Evolutionary conservation across 2,888 invertebrate species (phyloP).

Genomic region (Diabrotica balteata): DNA sequence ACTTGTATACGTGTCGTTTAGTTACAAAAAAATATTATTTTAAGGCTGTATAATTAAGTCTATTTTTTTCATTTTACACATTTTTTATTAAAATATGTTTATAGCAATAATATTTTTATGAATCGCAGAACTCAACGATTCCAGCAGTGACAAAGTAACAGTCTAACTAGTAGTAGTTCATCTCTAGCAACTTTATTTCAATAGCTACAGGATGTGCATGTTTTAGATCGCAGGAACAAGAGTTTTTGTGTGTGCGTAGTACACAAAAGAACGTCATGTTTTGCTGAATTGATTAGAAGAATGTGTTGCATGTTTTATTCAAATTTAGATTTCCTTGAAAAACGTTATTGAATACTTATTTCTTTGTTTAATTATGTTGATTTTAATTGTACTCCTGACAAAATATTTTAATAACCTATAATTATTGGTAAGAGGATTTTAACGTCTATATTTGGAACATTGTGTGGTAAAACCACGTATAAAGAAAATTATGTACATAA

Average conservation of each 20-base stretch:
- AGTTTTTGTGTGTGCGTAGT: too few relatives aligned
- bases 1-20: too few relatives aligned
- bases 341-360: background rate
- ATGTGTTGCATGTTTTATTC: constrained; percentile 6
- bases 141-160: too few relatives aligned
- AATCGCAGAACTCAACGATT: too few relatives aligned
- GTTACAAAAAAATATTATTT: too few relatives aligned
- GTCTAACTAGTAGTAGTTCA: too few relatives aligned
- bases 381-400: background rate
- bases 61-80: too few relatives aligned
- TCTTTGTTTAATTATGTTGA: background rate
- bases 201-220: constrained; percentile 14
- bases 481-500: too few relatives aligned
- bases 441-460: background rate
- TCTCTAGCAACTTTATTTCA: background rate
- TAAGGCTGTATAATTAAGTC: too few relatives aligned
- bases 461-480: background rate
- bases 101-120: too few relatives aligned
- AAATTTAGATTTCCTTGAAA: constrained; percentile 9
- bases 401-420: too few relatives aligned
- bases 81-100: too few relatives aligned
- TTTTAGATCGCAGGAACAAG: background rate
- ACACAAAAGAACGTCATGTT: constrained; percentile 1
- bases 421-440: background rate
- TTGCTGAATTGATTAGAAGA: constrained; percentile 1